Evolutionary conservation across 2,888 invertebrate species (phyloP), one percentile per base, ranked within the genome.

Genomic region (Vandiemenella viatica): DNA sequence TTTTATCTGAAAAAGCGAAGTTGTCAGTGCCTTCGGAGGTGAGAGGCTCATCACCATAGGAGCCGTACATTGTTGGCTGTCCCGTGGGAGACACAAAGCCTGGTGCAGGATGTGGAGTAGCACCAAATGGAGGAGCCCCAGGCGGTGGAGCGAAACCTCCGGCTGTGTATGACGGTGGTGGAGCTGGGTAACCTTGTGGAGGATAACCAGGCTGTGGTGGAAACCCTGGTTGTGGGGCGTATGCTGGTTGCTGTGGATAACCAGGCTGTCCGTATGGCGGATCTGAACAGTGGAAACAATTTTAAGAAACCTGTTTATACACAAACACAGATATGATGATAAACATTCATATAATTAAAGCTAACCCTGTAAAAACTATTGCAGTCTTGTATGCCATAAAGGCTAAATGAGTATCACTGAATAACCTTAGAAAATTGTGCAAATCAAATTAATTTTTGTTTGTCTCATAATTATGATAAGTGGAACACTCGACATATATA

Each of bases 1-100:
- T 69, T 61, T 79, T 75, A 57, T 85, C 83, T 55, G 63, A 73
- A 65, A 87, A 87, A 45, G 77, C 80, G 61, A 83, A 82, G 1
- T 78, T 79, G 58, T 79, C 80, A 56, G 77, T 73, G 40, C 65
- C 70, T 38, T 70, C 73, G 61, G 76, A 77, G 42, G 45, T 52
- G 21, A 48, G 44, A 5, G 76, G 68, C 43, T 71, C 69, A 43
- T 67, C 69, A 1, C 63, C 58, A 46, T 57, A 49, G 4, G 51
- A 46, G 1, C 64, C 65, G 50, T 67, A 65, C 63, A 64, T 63
- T 15, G 59, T 60, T 10, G 62, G 50, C 50, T 58, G 61, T n/a
- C n/a, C n/a, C n/a, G n/a, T n/a, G 40, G 50, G 45, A 4, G 48
- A 50, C 23, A 50, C 55, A 53, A 53, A 48, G 5, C 37, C 53